Conservation (phyloP, 2,888 invertebrate species). For the Synergus itoensis region DNA sequence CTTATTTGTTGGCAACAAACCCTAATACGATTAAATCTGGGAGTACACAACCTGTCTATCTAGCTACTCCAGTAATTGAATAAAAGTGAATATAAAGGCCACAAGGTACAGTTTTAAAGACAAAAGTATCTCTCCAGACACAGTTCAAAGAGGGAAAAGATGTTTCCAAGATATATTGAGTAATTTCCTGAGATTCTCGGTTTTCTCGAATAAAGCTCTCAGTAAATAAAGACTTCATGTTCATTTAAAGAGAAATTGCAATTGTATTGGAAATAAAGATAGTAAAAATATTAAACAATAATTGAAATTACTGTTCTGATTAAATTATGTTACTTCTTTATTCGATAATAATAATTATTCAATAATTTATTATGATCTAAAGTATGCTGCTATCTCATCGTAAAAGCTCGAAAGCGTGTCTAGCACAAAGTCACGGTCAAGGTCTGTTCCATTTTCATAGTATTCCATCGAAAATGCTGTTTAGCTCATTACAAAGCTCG, state of each 20-base stretch:
- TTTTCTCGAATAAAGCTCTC: not conserved
- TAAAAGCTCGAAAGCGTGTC: not conserved
- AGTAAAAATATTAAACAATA: not conserved
- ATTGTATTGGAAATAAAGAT: not conserved
- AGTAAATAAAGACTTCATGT: not conserved
- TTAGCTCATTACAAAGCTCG: not conserved
- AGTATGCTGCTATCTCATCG: not conserved
- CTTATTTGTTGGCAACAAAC: not conserved
- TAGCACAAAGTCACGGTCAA: slow-evolving; percentile 3
- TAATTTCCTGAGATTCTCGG: not conserved
- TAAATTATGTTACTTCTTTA: too few species aligned
- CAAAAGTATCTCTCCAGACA: not conserved
- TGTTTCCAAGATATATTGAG: not conserved
- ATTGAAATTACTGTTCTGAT: not conserved
- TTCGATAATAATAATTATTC: too few species aligned
- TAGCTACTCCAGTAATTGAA: not conserved
- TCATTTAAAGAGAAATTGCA: not conserved
- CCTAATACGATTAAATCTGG: not conserved
- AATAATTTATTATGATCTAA: not conserved
- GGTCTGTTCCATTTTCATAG: not conserved
- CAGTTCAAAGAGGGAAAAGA: not conserved
- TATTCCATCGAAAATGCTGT: not conserved
- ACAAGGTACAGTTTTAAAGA: not conserved
- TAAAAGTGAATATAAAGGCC: not conserved
- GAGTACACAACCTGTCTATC: not conserved